Conservation (phyloP, 2,113 vertebrate genomes). For the Heloderma charlesbogerti region DNA sequence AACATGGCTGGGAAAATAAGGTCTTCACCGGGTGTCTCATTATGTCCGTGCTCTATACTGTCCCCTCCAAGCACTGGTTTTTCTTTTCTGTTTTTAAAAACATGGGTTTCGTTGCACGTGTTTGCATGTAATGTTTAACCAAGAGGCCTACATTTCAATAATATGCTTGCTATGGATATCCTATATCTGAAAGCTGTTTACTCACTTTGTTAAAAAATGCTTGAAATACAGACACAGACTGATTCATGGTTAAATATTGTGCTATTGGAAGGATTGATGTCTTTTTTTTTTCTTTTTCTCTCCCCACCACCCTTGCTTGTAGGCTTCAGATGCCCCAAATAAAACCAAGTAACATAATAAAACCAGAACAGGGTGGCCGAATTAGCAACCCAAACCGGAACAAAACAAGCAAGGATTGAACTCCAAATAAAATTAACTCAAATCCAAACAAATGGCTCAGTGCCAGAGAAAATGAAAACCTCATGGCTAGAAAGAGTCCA, state of each 20-base stretch:
- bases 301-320: background rate
- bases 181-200: background rate
- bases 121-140: background rate
- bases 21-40: too few relatives aligned
- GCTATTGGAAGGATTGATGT: background rate
- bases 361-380: background rate
- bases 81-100: slow-evolving; percentile 8
- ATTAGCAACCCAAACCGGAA: slow-evolving; percentile 12
- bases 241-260: background rate
- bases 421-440: slow-evolving; percentile 4
- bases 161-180: background rate
- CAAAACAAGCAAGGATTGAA: slow-evolving; percentile 2
- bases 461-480: background rate
- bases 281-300: background rate
- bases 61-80: too few relatives aligned
- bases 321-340: background rate
- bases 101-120: background rate
- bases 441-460: background rate
- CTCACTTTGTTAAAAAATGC: background rate
- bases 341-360: slow-evolving; percentile 2
- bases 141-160: background rate
- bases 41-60: background rate
- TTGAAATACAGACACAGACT: background rate
- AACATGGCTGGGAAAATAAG: too few relatives aligned
- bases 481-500: background rate